Evolutionary conservation across 1,140 invertebrate species (phyloP).

Genomic region (Trichogramma pretiosum): DNA sequence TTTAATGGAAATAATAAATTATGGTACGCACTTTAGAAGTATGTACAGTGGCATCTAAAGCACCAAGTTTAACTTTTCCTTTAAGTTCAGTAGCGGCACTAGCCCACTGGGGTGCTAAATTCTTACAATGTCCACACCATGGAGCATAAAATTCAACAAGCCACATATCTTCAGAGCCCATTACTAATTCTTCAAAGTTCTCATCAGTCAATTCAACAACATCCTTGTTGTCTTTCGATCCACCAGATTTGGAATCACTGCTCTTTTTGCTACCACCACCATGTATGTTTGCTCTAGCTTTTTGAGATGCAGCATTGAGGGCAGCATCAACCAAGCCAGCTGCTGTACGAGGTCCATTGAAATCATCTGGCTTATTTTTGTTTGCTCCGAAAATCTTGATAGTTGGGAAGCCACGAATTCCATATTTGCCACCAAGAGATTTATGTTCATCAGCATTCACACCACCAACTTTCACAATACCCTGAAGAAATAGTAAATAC

Average conservation of each 20-base stretch:
- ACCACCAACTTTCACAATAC: slow-evolving; percentile 87
- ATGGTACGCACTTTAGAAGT: slow-evolving; percentile 50
- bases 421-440: slow-evolving; percentile 69
- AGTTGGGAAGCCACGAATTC: slow-evolving; percentile 88
- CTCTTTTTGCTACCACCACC: slow-evolving; percentile 50
- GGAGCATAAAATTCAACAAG: slow-evolving; percentile 96
- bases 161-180: slow-evolving; percentile 89
- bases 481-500: slow-evolving; percentile 53
- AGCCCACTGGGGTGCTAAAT: slow-evolving; percentile 89
- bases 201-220: slow-evolving; percentile 89
- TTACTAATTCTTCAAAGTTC: slow-evolving; percentile 86
- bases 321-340: slow-evolving; percentile 77
- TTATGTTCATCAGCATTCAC: slow-evolving; percentile 87
- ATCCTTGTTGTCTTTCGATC: slow-evolving; percentile 51
- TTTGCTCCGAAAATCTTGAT: slow-evolving; percentile 89
- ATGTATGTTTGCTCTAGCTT: slow-evolving; percentile 58
- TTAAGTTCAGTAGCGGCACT: slow-evolving; percentile 88
- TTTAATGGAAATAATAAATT: slow-evolving; percentile 1
- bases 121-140: slow-evolving; percentile 95
- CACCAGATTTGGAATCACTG: slow-evolving; percentile 20
- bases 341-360: slow-evolving; percentile 77
- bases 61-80: slow-evolving; percentile 92
- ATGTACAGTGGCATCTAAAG: slow-evolving; percentile 92
- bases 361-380: slow-evolving; percentile 82
- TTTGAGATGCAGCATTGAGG: slow-evolving; percentile 59